Evolutionary conservation across 2,113 vertebrate species (phyloP).

Genomic region (Cynocephalus volans): DNA sequence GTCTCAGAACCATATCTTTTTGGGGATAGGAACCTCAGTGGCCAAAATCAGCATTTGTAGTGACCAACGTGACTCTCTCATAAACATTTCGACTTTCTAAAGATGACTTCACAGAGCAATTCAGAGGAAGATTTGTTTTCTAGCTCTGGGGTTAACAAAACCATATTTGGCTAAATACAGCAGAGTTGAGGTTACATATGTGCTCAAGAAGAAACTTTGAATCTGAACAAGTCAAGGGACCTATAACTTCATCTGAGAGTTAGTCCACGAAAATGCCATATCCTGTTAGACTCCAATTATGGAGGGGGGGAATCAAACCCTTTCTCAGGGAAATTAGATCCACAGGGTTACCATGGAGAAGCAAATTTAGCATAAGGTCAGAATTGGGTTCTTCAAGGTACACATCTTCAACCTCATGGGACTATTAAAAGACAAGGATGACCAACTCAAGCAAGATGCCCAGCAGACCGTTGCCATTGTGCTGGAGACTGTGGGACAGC

Average conservation of each 20-base stretch:
- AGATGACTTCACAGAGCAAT: no score
- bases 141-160: not conserved
- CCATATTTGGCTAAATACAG: not conserved
- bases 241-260: no score
- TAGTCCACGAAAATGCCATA: not conserved
- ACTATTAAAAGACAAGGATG: no score
- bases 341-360: not conserved
- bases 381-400: not conserved
- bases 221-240: not conserved
- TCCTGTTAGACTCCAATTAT: no score
- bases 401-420: not conserved
- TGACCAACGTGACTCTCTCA: not conserved
- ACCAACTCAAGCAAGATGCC: not conserved
- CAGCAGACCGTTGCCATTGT: no score
- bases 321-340: not conserved
- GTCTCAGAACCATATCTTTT: not conserved
- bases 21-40: not conserved
- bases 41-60: accelerated
- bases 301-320: not conserved
- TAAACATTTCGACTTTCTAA: no score
- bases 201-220: not conserved
- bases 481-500: not conserved
- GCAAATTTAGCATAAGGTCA: not conserved
- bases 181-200: not conserved
- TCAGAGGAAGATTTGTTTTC: not conserved